Evolutionary conservation across 2,888 invertebrate genomes (phyloP).

Genomic region (Philopedon plagiatum): DNA sequence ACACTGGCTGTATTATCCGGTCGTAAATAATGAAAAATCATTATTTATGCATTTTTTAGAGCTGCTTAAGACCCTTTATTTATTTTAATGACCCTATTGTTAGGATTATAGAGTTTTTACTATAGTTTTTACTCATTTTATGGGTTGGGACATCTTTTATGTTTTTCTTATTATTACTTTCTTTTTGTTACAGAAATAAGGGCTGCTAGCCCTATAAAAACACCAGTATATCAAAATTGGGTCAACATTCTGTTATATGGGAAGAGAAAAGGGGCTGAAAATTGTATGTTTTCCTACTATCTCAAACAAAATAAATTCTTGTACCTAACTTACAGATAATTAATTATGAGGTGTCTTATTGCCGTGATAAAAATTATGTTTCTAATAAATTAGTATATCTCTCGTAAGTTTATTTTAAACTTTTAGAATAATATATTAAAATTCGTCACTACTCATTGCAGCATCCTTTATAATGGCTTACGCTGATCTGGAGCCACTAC

Average conservation of each 20-base stretch:
- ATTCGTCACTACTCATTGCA: too few species aligned
- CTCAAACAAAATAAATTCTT: too few species aligned
- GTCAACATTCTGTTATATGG: not conserved
- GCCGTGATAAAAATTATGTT: too few species aligned
- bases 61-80: conserved; percentile 14
- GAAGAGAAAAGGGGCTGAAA: too few species aligned
- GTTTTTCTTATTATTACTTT: not conserved
- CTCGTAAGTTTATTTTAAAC: too few species aligned
- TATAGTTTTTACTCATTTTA: conserved; percentile 3
- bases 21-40: not conserved
- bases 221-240: not conserved
- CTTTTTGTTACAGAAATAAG: not conserved
- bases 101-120: not conserved
- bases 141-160: not conserved
- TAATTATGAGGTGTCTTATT: too few species aligned
- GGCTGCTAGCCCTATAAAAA: not conserved
- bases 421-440: too few species aligned
- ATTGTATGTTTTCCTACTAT: too few species aligned
- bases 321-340: too few species aligned
- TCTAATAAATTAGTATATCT: too few species aligned
- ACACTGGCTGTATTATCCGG: not conserved
- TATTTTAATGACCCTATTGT: conserved; percentile 1
- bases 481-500: too few species aligned
- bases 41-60: not conserved
- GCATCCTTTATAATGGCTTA: too few species aligned